phyloP scores from a whole-genome alignment of 2,888 invertebrate species.

The Phyllotreta cruciferae region DNA sequence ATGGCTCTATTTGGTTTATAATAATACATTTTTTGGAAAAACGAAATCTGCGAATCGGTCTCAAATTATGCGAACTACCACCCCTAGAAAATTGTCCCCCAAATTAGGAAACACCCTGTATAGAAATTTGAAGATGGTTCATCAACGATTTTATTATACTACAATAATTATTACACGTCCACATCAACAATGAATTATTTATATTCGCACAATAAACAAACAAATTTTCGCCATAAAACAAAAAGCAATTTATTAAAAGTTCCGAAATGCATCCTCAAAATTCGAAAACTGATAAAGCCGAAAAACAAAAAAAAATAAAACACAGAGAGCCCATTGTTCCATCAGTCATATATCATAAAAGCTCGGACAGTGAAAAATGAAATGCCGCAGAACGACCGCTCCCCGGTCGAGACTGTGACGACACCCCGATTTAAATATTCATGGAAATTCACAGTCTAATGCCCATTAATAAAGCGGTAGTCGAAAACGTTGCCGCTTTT shows the following conservation, averaged over 20 bases:
- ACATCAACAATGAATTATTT: no score
- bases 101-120: no score
- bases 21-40: no score
- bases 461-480: slow-evolving; percentile 41
- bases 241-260: not conserved
- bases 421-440: slow-evolving; percentile 7
- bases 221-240: no score
- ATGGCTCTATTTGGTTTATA: no score
- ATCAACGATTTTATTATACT: no score
- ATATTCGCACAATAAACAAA: no score
- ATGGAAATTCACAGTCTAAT: slow-evolving; percentile 36
- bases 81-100: no score
- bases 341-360: slow-evolving; percentile 50
- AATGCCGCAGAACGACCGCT: slow-evolving; percentile 46
- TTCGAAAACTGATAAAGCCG: slow-evolving; percentile 34
- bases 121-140: no score
- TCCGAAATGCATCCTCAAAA: slow-evolving; percentile 11
- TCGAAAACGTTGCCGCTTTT: slow-evolving; percentile 41
- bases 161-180: no score
- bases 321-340: slow-evolving; percentile 31
- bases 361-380: slow-evolving; percentile 54
- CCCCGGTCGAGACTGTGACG: slow-evolving; percentile 38
- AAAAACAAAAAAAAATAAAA: slow-evolving; percentile 25
- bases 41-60: no score
- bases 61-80: no score